A percentile compares a stretch with the other conserved stretches of the same genome.
These are phyloP conservation scores for Penelope pileata DNA, from an alignment of 2,113 vertebrate genomes.

Conservation along the genomic window DNA sequence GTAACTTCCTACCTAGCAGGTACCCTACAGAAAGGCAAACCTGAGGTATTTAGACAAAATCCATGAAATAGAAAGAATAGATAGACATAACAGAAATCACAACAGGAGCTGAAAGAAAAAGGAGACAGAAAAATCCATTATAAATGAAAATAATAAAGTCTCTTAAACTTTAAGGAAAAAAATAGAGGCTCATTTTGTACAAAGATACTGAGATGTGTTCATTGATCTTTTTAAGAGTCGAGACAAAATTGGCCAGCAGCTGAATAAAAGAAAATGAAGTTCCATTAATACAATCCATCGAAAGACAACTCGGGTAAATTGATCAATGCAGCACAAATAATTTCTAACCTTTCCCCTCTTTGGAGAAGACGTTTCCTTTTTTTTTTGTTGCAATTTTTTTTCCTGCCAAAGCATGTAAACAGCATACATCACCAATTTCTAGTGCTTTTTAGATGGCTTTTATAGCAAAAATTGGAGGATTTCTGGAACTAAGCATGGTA, in stretches of 20 bases:
- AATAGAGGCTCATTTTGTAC: slow-evolving; percentile 79
- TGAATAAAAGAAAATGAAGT: slow-evolving; percentile 85
- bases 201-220: slow-evolving; percentile 76
- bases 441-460: slow-evolving; percentile 74
- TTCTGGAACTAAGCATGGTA: slow-evolving; percentile 68
- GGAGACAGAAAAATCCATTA: slow-evolving; percentile 79
- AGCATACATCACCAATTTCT: slow-evolving; percentile 74
- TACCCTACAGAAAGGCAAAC: slow-evolving; percentile 40
- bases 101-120: slow-evolving; percentile 63
- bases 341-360: slow-evolving; percentile 82
- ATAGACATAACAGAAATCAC: slow-evolving; percentile 67
- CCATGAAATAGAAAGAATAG: slow-evolving; percentile 69
- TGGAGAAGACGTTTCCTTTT: slow-evolving; percentile 70
- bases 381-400: neutral
- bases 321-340: slow-evolving; percentile 82
- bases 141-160: slow-evolving; percentile 83
- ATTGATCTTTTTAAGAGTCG: slow-evolving; percentile 85
- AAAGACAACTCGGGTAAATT: slow-evolving; percentile 83
- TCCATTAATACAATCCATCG: slow-evolving; percentile 82
- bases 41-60: slow-evolving; percentile 65
- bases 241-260: slow-evolving; percentile 78
- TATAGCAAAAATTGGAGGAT: slow-evolving; percentile 72
- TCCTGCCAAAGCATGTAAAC: slow-evolving; percentile 61
- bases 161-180: slow-evolving; percentile 81
- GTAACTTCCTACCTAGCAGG: slow-evolving; percentile 36